Base-by-base conservation (phyloP, 92 coral and sea anemone genomes). In the Hydrozoanthus gracilis region DNA sequence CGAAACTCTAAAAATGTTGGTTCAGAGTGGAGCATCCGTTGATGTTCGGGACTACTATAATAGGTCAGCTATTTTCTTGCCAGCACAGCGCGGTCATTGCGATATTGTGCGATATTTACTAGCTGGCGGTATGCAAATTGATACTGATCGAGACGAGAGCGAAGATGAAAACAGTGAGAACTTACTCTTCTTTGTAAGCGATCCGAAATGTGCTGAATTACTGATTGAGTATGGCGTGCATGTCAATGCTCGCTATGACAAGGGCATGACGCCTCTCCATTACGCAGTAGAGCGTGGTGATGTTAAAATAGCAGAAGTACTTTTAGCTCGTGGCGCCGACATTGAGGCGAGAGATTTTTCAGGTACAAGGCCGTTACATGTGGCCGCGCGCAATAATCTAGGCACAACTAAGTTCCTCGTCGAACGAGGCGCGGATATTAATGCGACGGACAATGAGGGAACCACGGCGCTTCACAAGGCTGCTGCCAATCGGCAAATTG, bases 231-330 rank as follows among this genome's bases (percentile, higher is more conserved):
- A 62, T 20, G 85, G 85, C 52, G 18, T 80, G 16, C 14, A 64
- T 4, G 85, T 80, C 17, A 64, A 80, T 52, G 45, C 73, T 13
- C 85, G 85, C 73, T 80, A 80, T 49, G 85, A 80, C 51, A 80
- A 80, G 46, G 74, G 72, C 1, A 80, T 64, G 27, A 80, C 85
- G 18, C 39, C 85, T 5, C 74, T 80, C 47, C 85, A 80, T 67
- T 80, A 80, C 45, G 85, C 85, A 10, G 74, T 73, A 62, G 85
- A 80, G 73, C 85, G 85, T 16, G 85, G 85, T 51, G 85, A 80
- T 65, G 65, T 80, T 45, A 65, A 64, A 80, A 80, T 80, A 73
- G 85, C 74, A 7, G 73, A 65, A 5, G 85, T 80, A 20, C 85
- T 80, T 48, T 70, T 80, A 65, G 56, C 44, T 62, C 85, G 65